phyloP scores from a whole-genome alignment of 2,888 invertebrate species.

The Agrochola circellaris region DNA sequence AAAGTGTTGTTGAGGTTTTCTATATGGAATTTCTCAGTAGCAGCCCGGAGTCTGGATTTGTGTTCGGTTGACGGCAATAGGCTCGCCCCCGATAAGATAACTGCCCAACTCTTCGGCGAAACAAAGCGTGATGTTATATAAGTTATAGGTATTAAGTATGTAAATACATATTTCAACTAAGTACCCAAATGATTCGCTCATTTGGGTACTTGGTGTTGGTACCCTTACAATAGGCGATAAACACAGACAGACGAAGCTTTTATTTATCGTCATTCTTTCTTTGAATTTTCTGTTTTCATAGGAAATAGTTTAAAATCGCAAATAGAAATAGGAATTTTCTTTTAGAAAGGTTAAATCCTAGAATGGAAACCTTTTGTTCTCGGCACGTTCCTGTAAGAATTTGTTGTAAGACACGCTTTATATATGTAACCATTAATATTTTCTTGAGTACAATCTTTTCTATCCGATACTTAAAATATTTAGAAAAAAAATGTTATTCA shows the following conservation, averaged over 20 bases:
- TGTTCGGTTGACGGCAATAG: too few species aligned
- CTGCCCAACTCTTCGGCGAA: too few species aligned
- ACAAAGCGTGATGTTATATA: too few species aligned
- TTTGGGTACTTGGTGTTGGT: background rate
- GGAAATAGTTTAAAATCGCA: background rate
- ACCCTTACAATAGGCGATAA: background rate
- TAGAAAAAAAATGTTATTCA: background rate
- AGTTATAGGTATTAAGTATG: too few species aligned
- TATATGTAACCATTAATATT: conserved; percentile 11
- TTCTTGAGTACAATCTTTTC: background rate
- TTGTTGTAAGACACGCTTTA: background rate
- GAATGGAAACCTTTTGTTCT: background rate
- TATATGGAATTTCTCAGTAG: too few species aligned
- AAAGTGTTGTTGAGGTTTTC: too few species aligned
- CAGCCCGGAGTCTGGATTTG: too few species aligned
- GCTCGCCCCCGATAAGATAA: too few species aligned
- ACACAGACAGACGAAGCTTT: background rate
- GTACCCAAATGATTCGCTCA: background rate
- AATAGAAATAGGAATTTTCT: background rate
- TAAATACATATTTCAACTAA: background rate
- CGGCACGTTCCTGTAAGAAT: background rate
- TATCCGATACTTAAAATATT: too few species aligned
- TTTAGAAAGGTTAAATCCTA: background rate
- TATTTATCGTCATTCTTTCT: background rate
- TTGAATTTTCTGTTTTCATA: background rate